Conservation (phyloP, 2,113 vertebrate species). For the Paedocypris sp. region DNA sequence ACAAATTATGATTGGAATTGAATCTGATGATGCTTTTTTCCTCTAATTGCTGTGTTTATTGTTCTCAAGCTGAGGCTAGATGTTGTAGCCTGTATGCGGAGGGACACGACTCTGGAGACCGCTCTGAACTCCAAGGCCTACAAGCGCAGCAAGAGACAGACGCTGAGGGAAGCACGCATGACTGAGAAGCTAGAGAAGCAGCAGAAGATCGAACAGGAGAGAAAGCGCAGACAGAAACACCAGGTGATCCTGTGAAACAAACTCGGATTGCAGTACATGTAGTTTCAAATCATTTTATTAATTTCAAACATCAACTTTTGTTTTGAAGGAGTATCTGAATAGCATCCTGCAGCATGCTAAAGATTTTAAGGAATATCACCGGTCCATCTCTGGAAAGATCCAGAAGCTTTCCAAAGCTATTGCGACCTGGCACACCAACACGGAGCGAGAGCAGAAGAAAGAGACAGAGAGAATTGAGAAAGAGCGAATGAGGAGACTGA, state of each 20-base stretch:
- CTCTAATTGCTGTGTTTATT: not conserved
- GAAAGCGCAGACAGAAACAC: constrained; percentile 94
- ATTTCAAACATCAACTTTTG: not conserved
- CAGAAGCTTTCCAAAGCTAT: constrained; percentile 92
- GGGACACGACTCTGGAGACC: constrained; percentile 91
- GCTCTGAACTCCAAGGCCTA: constrained; percentile 96
- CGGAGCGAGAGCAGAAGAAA: constrained; percentile 94
- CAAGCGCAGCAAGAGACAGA: constrained; percentile 93
- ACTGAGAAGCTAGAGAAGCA: constrained; percentile 98
- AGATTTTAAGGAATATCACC: constrained; percentile 97
- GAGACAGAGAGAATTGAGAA: constrained; percentile 96
- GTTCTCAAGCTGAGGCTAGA: constrained; percentile 80
- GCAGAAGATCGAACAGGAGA: constrained; percentile 96
- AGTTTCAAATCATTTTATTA: no score
- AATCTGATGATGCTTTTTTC: not conserved
- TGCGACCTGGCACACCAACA: constrained; percentile 95
- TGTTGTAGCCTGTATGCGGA: constrained; percentile 92
- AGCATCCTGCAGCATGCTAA: constrained; percentile 97
- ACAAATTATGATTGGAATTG: not conserved
- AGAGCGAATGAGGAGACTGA: constrained; percentile 92
- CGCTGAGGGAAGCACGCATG: constrained; percentile 90
- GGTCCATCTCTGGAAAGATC: constrained; percentile 88
- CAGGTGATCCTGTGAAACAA: constrained; percentile 67
- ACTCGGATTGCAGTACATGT: no score
- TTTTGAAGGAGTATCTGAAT: constrained; percentile 86